Percentiles rank a stretch among this genome's conserved stretches.
phyloP scores from a whole-genome alignment of 2,888 invertebrate genomes.

The Endotricha flammealis region DNA sequence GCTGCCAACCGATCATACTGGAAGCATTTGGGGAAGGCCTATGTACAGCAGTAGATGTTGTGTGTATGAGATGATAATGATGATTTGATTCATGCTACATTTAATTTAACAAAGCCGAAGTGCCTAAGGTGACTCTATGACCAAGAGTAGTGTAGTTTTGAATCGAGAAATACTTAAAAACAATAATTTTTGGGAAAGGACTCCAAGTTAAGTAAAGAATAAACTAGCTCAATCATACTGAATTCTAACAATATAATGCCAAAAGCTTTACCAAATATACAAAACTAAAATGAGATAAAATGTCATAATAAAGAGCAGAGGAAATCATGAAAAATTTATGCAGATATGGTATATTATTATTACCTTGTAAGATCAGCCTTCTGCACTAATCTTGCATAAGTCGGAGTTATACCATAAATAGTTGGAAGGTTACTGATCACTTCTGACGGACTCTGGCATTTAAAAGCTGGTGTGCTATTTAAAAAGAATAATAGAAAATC shows the following conservation, averaged over 20 bases:
- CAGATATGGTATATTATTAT: no score
- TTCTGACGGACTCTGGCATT: conserved; percentile 56
- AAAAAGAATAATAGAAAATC: conserved; percentile 66
- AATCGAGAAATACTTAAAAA: no score
- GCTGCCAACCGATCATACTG: no score
- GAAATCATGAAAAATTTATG: conserved; percentile 42
- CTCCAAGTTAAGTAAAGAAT: conserved; percentile 7
- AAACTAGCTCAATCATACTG: conserved; percentile 22
- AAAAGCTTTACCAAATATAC: conserved; percentile 32
- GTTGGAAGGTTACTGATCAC: conserved; percentile 75
- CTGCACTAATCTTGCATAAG: conserved; percentile 91
- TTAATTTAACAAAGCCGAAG: no score
- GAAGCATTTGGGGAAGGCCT: no score
- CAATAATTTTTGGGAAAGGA: not conserved
- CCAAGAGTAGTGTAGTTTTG: no score
- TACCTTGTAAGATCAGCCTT: conserved; percentile 95
- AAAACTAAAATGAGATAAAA: conserved; percentile 27
- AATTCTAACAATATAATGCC: no score
- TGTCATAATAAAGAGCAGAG: conserved; percentile 52
- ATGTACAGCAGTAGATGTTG: no score
- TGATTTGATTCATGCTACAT: no score
- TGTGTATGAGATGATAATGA: no score
- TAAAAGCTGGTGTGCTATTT: conserved; percentile 61
- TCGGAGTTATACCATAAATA: conserved; percentile 96
- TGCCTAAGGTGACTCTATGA: no score